Conservation (phyloP, 1,140 invertebrate species). For the Heliconius hewitsoni region DNA sequence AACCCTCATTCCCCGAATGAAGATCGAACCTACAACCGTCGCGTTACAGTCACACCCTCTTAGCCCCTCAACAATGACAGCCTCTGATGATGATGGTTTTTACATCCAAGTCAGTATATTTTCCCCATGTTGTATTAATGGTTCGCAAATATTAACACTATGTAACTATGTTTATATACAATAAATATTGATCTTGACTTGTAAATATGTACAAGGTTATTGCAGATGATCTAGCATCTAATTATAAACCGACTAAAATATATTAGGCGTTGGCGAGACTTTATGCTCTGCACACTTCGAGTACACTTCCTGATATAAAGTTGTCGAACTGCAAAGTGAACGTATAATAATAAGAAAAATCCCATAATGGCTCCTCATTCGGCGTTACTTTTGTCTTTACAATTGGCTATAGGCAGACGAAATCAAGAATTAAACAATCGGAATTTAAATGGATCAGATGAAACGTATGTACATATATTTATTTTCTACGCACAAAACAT, state of each 20-base stretch:
- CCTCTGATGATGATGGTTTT: not conserved
- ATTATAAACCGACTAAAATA: constrained; percentile 44
- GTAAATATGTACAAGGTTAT: constrained; percentile 34
- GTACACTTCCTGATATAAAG: constrained; percentile 26
- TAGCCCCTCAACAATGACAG: no score
- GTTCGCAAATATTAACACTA: not conserved
- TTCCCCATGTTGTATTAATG: not conserved
- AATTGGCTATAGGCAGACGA: not conserved
- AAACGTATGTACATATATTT: not conserved
- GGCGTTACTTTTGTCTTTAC: not conserved
- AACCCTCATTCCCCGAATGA: no score
- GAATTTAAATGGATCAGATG: not conserved
- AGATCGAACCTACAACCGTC: no score
- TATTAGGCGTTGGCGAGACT: constrained; percentile 41
- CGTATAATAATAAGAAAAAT: not conserved
- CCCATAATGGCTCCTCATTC: constrained; percentile 7
- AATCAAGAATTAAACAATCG: not conserved
- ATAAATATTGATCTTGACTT: constrained; percentile 41
- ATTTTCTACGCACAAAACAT: not conserved
- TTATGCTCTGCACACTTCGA: constrained; percentile 15
- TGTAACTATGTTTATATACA: constrained; percentile 1
- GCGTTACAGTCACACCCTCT: no score
- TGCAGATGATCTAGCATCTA: constrained; percentile 40
- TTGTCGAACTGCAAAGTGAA: not conserved
- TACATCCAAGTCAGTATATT: not conserved